Conservation (phyloP, 2,888 invertebrate species). For the Phortica okadai region DNA sequence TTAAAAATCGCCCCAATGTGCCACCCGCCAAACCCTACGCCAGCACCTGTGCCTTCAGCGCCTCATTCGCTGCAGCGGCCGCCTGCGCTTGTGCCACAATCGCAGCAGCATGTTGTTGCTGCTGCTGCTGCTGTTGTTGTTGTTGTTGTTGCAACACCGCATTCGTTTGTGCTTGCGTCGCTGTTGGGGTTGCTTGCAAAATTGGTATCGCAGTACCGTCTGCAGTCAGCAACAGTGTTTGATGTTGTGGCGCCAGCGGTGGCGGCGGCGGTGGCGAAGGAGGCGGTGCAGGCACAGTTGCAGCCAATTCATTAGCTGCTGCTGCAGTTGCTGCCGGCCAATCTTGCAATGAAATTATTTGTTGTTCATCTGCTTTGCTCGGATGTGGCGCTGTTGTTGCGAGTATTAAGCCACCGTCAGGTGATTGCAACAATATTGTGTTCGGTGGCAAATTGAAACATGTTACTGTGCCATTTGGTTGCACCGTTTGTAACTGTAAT, state of each 20-base stretch:
- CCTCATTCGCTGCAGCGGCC: slow-evolving; percentile 61
- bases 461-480: slow-evolving; percentile 71
- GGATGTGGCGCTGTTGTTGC: slow-evolving; percentile 64
- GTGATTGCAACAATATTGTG: slow-evolving; percentile 69
- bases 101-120: slow-evolving; percentile 55
- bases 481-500: slow-evolving; percentile 68
- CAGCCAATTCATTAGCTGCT: not conserved
- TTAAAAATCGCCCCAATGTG: slow-evolving; percentile 75
- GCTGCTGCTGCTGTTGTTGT: slow-evolving; percentile 56
- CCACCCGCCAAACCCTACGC: slow-evolving; percentile 74
- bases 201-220: slow-evolving; percentile 68
- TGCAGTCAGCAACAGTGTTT: slow-evolving; percentile 65
- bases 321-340: slow-evolving; percentile 50
- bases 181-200: slow-evolving; percentile 61
- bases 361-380: slow-evolving; percentile 66
- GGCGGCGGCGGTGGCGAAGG: slow-evolving; percentile 16
- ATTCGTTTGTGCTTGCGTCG: slow-evolving; percentile 50
- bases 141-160: slow-evolving; percentile 37
- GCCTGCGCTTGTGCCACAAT: slow-evolving; percentile 43
- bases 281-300: slow-evolving; percentile 13
- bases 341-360: slow-evolving; percentile 67
- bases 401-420: slow-evolving; percentile 68
- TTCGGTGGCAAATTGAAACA: slow-evolving; percentile 72
- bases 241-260: slow-evolving; percentile 33
- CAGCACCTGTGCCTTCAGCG: slow-evolving; percentile 62